Base-by-base conservation (phyloP, 2,888 invertebrate genomes). In the Drosophila formosana region DNA sequence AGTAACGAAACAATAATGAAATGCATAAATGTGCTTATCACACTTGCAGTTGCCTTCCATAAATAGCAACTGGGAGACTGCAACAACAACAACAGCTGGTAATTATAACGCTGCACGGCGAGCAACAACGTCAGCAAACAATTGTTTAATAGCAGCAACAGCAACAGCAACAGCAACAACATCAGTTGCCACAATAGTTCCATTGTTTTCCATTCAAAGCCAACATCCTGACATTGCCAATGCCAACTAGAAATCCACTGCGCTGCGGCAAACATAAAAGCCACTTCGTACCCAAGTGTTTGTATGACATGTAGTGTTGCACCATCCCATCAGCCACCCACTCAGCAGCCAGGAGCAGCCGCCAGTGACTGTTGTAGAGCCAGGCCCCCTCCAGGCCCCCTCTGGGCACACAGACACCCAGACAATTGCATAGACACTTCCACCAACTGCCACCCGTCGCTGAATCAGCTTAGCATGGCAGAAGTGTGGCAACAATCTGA, bases 11-110 rank as follows among this genome's bases (percentile, higher is more conserved):
- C 9, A 55, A 4, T 39, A 25, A 13, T 26, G 28, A n/a, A 9
- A 32, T 32, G 18, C 45, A 18, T 26, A 18, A 26, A 49, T 18
- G 32, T 53, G 32, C 34, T 55, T 51, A 62, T 61, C 53, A 25
- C 23, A 26, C 25, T 70, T 43, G 50, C 18, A 34, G 39, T 46
- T 49, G 45, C 18, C 34, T 52, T 47, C 50, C 63, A 85, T 79
- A 82, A 65, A 82, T 75, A 63, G 58, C 62, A 60, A 43, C 55
- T 96, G 18, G 60, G 94, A 94, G 86, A 28, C 28, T 28, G 28
- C 28, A 18, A 94, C 97, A 88, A 94, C 97, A 80, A 97, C 97
- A 37, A 37, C 37, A n/a, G 5, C 4, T 91, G 98, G 98, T 89
- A 98, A 98, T 9, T 79, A 79, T 71, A 72, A 77, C 46, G 65